Evolutionary conservation across 2,888 invertebrate genomes (phyloP).

Genomic region (Temnothorax unifasciatus): DNA sequence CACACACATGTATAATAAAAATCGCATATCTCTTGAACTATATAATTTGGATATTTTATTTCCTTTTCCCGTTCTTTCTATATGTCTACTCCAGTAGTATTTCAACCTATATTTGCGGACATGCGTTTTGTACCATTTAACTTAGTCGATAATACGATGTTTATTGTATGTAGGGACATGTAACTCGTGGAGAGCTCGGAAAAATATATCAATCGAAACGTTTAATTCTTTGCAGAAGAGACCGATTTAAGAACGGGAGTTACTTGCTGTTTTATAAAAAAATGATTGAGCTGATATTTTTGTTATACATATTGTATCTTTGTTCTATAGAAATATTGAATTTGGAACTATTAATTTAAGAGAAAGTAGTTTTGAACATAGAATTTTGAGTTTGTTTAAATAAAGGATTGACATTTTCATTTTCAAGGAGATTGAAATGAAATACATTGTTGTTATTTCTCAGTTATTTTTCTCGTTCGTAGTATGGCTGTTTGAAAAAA

Average conservation of each 20-base stretch:
- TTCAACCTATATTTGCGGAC: constrained; percentile 5
- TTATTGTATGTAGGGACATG: not conserved
- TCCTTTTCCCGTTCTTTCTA: constrained; percentile 78
- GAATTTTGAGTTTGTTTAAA: not conserved
- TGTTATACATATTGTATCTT: constrained; percentile 1
- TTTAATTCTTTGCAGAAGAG: not conserved
- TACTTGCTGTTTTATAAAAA: not conserved
- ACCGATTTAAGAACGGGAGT: not conserved
- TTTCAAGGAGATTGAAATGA: not conserved
- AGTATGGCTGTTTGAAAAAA: not conserved
- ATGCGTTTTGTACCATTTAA: not conserved
- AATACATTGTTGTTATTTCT: not conserved
- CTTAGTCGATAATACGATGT: not conserved
- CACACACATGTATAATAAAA: constrained; percentile 86
- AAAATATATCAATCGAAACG: not conserved
- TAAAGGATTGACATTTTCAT: not conserved
- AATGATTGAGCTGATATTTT: not conserved
- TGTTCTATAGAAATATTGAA: not conserved
- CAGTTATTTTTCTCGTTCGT: not conserved
- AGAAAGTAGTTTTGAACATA: not conserved
- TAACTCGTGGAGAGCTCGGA: not conserved
- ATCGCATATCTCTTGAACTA: constrained; percentile 83
- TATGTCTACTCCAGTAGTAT: constrained; percentile 9
- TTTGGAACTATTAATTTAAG: not conserved
- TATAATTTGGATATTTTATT: constrained; percentile 80